Conservation (phyloP, 2,113 vertebrate genomes). For the Coptodon bakossiorum region DNA sequence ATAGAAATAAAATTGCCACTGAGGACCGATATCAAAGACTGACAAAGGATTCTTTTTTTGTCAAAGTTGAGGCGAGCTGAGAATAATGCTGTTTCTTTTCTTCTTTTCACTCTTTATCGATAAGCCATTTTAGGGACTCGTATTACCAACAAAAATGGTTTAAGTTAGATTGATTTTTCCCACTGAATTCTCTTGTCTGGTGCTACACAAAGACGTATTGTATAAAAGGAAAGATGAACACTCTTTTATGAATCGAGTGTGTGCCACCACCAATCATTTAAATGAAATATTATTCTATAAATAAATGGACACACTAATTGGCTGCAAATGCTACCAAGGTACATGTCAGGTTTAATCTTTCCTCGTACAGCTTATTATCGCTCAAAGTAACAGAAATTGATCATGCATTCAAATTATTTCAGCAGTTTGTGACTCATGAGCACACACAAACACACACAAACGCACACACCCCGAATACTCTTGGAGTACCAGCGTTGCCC, state of each 20-base stretch:
- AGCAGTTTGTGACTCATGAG: slow-evolving; percentile 1
- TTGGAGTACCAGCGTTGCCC: neutral
- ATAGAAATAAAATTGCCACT: neutral
- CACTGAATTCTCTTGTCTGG: neutral
- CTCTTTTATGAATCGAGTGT: neutral
- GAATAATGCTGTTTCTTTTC: neutral
- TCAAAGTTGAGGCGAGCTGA: neutral
- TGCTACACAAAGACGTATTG: neutral
- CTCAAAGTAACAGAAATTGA: slow-evolving; percentile 19
- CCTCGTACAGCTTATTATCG: neutral
- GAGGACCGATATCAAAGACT: neutral
- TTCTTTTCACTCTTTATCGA: neutral
- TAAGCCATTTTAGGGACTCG: neutral
- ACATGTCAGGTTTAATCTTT: slow-evolving; percentile 26
- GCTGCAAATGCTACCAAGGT: neutral
- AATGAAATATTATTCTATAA: neutral
- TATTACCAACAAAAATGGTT: neutral
- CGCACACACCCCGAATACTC: neutral
- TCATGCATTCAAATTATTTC: slow-evolving; percentile 23
- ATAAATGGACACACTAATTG: slow-evolving; percentile 14
- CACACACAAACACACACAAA: neutral
- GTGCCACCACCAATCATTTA: neutral
- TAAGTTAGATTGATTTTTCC: neutral
- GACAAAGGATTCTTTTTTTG: neutral
- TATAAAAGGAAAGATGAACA: neutral